Evolutionary conservation across 2,797 vertebrate genomes (phyloP).

Genomic region (Busarellus nigricollis): DNA sequence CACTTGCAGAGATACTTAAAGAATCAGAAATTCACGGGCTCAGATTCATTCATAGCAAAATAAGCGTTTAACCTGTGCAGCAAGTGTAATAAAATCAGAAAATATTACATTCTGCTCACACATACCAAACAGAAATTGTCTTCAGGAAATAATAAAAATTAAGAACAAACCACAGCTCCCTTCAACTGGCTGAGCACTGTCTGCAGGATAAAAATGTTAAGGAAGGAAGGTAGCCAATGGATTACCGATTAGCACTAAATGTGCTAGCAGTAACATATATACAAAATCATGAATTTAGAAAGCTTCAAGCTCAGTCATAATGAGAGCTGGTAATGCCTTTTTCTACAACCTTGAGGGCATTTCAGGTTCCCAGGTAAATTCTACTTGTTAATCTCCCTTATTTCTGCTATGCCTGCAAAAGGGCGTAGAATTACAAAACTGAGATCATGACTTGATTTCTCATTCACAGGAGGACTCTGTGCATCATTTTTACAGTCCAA

Average conservation of each 20-base stretch:
- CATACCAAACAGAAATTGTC: not conserved
- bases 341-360: not conserved
- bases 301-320: not conserved
- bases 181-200: not conserved
- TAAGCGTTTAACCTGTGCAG: not conserved
- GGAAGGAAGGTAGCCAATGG: not conserved
- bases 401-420: not conserved
- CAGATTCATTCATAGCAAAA: not conserved
- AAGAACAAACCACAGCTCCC: not conserved
- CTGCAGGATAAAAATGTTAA: not conserved
- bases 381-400: not conserved
- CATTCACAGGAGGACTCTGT: not conserved
- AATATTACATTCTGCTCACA: not conserved
- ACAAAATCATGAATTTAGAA: not conserved
- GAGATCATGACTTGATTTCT: not conserved
- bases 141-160: not conserved
- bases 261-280: not conserved
- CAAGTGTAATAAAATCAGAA: not conserved
- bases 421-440: not conserved
- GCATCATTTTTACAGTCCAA: not conserved
- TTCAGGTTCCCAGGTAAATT: not conserved
- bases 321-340: not conserved
- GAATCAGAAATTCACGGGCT: not conserved
- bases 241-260: not conserved
- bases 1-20: not conserved